Evolutionary conservation across 2,797 vertebrate species (phyloP).

Genomic region (Tadarida brasiliensis): DNA sequence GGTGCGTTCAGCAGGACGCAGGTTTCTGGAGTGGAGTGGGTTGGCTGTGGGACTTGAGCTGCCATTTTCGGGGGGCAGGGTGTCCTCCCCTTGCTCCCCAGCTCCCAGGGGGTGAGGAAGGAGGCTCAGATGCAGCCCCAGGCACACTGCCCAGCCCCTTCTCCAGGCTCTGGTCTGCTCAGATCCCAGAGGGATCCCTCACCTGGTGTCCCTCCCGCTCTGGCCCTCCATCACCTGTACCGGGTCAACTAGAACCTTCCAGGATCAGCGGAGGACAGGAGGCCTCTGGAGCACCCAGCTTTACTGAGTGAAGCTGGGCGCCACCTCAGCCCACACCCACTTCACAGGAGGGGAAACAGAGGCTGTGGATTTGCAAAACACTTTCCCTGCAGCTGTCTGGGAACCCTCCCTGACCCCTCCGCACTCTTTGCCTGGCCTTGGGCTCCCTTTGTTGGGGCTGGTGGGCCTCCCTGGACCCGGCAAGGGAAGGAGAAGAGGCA

Average conservation of each 20-base stretch:
- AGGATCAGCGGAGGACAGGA: not conserved
- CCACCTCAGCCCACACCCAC: not conserved
- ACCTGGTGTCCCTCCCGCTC: too few species aligned
- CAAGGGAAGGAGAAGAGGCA: not conserved
- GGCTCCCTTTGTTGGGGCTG: not conserved
- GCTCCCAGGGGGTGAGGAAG: not conserved
- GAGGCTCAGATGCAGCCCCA: not conserved
- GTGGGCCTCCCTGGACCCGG: not conserved
- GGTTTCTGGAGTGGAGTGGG: conserved; percentile 32
- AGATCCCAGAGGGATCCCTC: not conserved
- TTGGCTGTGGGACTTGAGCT: conserved; percentile 40
- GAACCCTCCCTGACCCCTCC: not conserved
- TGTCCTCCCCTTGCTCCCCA: not conserved
- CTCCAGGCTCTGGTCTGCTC: not conserved
- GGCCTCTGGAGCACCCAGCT: not conserved
- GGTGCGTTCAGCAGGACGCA: not conserved
- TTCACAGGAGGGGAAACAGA: not conserved
- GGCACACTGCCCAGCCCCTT: not conserved
- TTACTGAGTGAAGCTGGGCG: not conserved
- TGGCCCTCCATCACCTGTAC: not conserved
- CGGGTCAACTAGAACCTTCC: not conserved
- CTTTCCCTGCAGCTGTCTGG: not conserved
- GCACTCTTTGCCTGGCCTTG: not conserved
- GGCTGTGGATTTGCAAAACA: fast-evolving
- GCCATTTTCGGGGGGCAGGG: not conserved